Base-by-base conservation (phyloP, 2,113 vertebrate species). In the Grantiella picta region DNA sequence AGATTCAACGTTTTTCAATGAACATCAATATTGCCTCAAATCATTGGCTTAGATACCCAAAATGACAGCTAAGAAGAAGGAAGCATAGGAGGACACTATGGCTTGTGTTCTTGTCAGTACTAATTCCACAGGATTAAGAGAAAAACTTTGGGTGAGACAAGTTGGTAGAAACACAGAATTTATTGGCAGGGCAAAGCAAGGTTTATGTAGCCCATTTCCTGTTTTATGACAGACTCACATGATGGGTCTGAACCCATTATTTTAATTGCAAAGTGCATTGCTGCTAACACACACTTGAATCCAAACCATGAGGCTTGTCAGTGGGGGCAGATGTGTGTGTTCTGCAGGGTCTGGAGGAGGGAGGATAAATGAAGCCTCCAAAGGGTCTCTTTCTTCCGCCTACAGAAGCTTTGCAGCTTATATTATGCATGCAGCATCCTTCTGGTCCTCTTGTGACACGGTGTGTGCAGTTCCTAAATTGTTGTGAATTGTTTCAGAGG, bases 251-350 rank as follows among this genome's bases (percentile, higher is more conserved):
- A 65, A 50, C 28, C 15, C 1, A 2, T 66, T 85, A 47, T 79
- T 87, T 87, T 45, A 47, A 45, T 19, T 70, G 13, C 9, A 20
- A 78, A 60, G 9, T 23, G 19, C 36, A 45, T 64, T 91, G 66
- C 23, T 79, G 35, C 11, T 44, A 66, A 17, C 25, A 79, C 42
- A 66, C 42, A 42, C 38, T 38, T 40, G 47, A 53, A 57, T 49
- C 24, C 28, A 25, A 75, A 59, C 24, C 2, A 5, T 20, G 29
- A 57, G 19, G 66, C 73, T 61, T 61, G 21, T 61, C 61, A 75
- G 65, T 0, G 0, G 52, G 1, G 7, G 12, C 11, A 45, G 11
- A 6, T 45, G 33, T 63, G 33, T 1, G 0, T 53, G 42, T 66
- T 52, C 57, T 24, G 8, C 25, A 18, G 38, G 47, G 10, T 12